Percentiles rank a stretch among this genome's conserved stretches.
phyloP scores from a whole-genome alignment of 2,888 invertebrate species.

The Dynastes tityus region DNA sequence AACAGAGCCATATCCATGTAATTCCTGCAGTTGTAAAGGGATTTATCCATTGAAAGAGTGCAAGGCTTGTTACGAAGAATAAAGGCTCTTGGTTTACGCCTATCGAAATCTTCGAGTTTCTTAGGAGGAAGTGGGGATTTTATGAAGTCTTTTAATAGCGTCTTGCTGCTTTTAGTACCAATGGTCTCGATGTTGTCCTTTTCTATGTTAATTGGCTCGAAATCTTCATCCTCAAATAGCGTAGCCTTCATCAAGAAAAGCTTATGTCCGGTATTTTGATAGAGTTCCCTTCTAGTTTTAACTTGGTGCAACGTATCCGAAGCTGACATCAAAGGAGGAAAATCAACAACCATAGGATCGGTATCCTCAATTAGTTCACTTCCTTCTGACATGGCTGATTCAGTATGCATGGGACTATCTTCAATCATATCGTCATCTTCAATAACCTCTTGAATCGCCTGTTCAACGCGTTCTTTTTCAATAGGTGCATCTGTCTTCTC shows the following conservation, averaged over 20 bases:
- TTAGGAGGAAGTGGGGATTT: neutral
- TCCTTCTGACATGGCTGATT: neutral
- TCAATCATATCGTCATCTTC: constrained; percentile 29
- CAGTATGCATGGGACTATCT: constrained; percentile 26
- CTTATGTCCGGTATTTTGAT: constrained; percentile 17
- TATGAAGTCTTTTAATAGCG: constrained; percentile 1
- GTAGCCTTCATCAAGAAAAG: constrained; percentile 50
- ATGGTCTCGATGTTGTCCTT: constrained; percentile 36
- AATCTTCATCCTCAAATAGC: constrained; percentile 51
- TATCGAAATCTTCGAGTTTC: neutral
- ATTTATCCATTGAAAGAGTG: constrained; percentile 38
- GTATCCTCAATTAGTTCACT: neutral
- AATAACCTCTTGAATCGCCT: neutral
- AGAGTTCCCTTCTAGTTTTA: constrained; percentile 28
- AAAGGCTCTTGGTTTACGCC: constrained; percentile 12
- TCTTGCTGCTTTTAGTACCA: neutral
- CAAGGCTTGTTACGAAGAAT: constrained; percentile 13
- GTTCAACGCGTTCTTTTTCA: neutral
- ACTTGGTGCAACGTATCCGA: constrained; percentile 39
- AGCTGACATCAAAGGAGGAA: neutral
- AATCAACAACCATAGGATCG: neutral
- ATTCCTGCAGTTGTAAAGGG: constrained; percentile 56
- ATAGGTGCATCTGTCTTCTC: neutral
- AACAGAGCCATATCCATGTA: constrained; percentile 75
- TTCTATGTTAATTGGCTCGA: constrained; percentile 19